Evolutionary conservation across 2,113 vertebrate species (phyloP), one percentile per base, ranked within the genome.

Genomic region (Eretmochelys imbricata): DNA sequence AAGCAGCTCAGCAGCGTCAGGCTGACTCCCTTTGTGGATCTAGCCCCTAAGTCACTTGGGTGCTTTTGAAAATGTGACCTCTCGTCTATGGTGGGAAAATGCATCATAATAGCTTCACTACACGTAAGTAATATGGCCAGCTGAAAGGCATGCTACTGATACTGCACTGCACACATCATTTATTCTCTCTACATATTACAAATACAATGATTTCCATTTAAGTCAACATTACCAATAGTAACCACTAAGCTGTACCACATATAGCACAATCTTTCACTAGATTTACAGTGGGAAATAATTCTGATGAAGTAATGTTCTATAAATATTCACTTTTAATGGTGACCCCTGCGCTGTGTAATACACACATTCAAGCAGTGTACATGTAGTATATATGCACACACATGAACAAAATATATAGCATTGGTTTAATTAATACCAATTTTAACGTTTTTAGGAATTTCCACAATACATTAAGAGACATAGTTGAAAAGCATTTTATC

Each of bases 211-310:
- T 38, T n/a, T 65, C 29, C 65, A 49, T 82, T 76, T 42, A 27
- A 8, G 75, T 69, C 35, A 83, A 25, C 27, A 11, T 42, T 10
- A 88, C 22, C 46, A 42, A 53, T 65, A 46, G 11, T 0, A 85
- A 25, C 10, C 95, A 86, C 82, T 69, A 78, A 0, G 6, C 5
- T 14, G 31, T 62, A 29, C 59, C 53, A 38, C 3, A 4, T 27
- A 22, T 3, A n/a, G 1, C 5, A 84, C 0, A 0, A 20, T 46
- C 29, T 93, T 59, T 62, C 83, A 50, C 69, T 65, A 62, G 22
- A 83, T 79, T 89, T 38, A 85, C 65, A 51, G 6, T 29, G 75
- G 25, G 31, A 54, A 89, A 80, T 72, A 91, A 72, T 29, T 59
- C 59, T 17, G 31, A 65, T 31, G 69, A 83, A 94, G n/a, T 17